These are phyloP conservation scores for Holocentrus rufus DNA, from an alignment of 2,797 vertebrate genomes.

Conservation along the genomic window DNA sequence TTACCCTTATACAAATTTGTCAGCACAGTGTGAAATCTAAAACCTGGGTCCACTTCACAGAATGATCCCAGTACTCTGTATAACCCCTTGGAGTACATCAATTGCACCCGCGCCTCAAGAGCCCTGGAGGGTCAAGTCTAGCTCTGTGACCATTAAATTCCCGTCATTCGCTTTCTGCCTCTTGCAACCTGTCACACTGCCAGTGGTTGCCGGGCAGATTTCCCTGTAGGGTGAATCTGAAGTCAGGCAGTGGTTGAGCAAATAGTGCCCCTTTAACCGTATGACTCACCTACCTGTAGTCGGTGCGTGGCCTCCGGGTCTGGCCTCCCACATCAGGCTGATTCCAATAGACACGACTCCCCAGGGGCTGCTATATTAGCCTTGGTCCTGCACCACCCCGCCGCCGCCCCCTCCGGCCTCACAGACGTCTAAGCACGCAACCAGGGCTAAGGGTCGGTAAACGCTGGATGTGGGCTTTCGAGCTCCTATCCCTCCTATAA, in stretches of 20 bases:
- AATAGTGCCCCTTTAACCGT: conserved; percentile 55
- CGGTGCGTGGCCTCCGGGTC: conserved; percentile 48
- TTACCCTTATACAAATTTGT: not conserved
- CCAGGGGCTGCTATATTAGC: conserved; percentile 61
- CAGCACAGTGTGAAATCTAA: not conserved
- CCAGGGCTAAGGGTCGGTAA: conserved; percentile 33
- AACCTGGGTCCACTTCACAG: not conserved
- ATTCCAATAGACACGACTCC: conserved; percentile 70
- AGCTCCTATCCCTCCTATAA: conserved; percentile 20
- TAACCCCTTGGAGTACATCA: conserved; percentile 3
- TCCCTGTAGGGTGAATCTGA: conserved; percentile 49
- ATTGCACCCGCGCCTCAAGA: not conserved
- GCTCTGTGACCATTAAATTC: conserved; percentile 45
- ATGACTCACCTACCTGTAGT: conserved; percentile 69
- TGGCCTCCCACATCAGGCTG: conserved; percentile 65
- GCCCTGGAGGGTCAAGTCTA: conserved; percentile 27
- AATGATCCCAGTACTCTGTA: not conserved
- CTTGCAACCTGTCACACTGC: conserved; percentile 16
- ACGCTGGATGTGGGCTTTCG: conserved; percentile 41
- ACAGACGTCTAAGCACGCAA: conserved; percentile 47
- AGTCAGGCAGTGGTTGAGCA: conserved; percentile 58
- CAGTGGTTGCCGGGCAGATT: conserved; percentile 60
- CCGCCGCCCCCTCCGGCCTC: conserved; percentile 25
- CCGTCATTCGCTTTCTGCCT: conserved; percentile 18
- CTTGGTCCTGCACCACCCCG: conserved; percentile 25